A percentile compares a stretch with the other conserved stretches of the same genome.
Conservation (phyloP, 2,888 invertebrate genomes). For the Pseudoips prasinana region DNA sequence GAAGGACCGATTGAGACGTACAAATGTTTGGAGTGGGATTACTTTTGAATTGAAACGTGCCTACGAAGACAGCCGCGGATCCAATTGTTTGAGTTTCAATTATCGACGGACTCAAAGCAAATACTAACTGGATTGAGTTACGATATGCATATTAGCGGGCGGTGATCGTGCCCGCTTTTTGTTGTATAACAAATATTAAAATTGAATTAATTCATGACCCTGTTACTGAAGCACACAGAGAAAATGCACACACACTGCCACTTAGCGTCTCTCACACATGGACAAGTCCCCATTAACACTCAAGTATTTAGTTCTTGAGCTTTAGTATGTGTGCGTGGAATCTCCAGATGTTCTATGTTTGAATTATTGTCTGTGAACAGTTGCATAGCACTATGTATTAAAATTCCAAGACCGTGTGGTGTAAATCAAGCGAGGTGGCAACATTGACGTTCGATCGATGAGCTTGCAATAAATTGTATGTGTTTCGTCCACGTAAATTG, state of each 20-base stretch:
- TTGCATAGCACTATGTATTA: no score
- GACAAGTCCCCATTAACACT: no score
- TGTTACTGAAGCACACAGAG: background rate
- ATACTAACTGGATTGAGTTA: constrained; percentile 62
- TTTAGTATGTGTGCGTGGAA: no score
- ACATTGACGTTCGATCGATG: constrained; percentile 5
- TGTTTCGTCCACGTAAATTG: constrained; percentile 7
- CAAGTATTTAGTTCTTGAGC: no score
- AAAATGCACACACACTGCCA: no score
- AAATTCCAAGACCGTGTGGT: constrained; percentile 1
- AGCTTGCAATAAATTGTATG: background rate
- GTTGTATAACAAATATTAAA: constrained; percentile 29
- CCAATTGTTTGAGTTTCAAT: constrained; percentile 77
- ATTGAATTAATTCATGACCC: constrained; percentile 18
- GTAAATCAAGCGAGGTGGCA: constrained; percentile 15
- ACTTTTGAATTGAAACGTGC: constrained; percentile 80
- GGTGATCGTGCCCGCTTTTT: constrained; percentile 24
- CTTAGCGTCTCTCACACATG: no score
- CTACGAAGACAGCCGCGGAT: constrained; percentile 69
- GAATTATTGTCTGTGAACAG: no score
- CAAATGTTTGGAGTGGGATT: constrained; percentile 77
- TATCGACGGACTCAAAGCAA: constrained; percentile 66
- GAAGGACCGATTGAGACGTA: constrained; percentile 66
- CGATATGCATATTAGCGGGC: constrained; percentile 65
- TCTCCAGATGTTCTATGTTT: no score